These are phyloP conservation scores for Anisognathus igniventris DNA, from an alignment of 2,797 vertebrate species.

Conservation along the genomic window DNA sequence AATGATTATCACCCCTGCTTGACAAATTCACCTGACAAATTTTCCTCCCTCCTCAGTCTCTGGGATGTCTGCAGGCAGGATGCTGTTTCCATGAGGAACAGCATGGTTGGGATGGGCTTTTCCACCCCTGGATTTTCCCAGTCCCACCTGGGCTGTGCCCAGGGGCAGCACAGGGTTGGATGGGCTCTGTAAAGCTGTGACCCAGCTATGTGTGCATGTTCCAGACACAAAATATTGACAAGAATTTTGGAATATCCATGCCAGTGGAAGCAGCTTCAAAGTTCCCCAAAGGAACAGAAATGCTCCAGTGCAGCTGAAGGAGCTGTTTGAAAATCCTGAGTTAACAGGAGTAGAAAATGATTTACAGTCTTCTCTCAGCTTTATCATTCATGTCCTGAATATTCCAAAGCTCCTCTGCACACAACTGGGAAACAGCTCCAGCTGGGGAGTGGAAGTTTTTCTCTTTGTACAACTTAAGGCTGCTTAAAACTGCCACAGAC, in stretches of 20 bases:
- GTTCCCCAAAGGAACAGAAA: neutral
- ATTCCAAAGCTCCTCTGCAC: neutral
- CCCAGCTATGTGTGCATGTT: neutral
- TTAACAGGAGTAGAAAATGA: neutral
- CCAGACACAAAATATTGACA: neutral
- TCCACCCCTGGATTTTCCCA: neutral
- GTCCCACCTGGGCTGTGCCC: neutral
- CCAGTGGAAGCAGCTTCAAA: neutral
- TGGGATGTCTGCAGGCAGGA: neutral
- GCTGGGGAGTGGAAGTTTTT: neutral
- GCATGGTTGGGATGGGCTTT: rapidly evolving
- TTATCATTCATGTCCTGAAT: neutral
- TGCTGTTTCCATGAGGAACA: neutral
- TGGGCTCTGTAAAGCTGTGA: no score
- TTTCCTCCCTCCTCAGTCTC: neutral
- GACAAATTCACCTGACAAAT: slow-evolving; percentile 53
- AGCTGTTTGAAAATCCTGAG: neutral
- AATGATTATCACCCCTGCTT: slow-evolving; percentile 52
- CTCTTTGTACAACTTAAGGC: neutral
- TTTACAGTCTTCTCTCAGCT: neutral
- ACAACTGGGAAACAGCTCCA: neutral
- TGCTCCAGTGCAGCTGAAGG: neutral
- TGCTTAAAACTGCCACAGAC: neutral
- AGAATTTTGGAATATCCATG: neutral
- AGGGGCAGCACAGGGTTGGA: rapidly evolving